A percentile compares a stretch with the other conserved stretches of the same genome.
These are phyloP conservation scores for Ammodytes dubius DNA, from an alignment of 2,113 vertebrate genomes.

Conservation along the genomic window DNA sequence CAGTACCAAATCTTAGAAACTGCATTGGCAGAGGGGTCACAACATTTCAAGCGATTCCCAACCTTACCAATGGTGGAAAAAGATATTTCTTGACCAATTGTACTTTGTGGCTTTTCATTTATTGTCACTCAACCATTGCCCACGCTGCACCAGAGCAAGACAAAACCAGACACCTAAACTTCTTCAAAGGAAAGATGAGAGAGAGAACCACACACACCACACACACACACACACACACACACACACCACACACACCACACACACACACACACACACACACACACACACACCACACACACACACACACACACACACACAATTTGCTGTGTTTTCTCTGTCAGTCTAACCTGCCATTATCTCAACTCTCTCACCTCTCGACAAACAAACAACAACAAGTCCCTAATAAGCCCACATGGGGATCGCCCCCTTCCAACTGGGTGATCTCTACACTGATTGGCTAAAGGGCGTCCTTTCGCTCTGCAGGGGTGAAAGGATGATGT, in stretches of 20 bases:
- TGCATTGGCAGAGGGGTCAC: not conserved
- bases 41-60: not conserved
- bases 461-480: conserved; percentile 21
- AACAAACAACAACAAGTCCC: conserved; percentile 66
- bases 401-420: conserved; percentile 75
- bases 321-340: conserved; percentile 17
- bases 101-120: not conserved
- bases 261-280: conserved; percentile 17
- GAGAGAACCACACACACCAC: not conserved
- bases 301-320: conserved; percentile 15
- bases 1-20: not conserved
- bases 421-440: conserved; percentile 46
- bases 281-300: conserved; percentile 6
- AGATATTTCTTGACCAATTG: not conserved
- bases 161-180: too few species aligned
- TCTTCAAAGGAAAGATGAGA: too few species aligned
- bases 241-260: not conserved
- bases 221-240: not conserved
- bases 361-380: conserved; percentile 15
- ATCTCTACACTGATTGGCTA: conserved; percentile 61
- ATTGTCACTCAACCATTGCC: conserved; percentile 15
- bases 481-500: conserved; percentile 27
- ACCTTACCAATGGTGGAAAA: not conserved
- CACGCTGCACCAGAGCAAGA: not conserved
- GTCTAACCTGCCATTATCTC: conserved; percentile 39